Evolutionary conservation across 2,797 vertebrate genomes (phyloP).

Genomic region (Dermochelys coriacea): DNA sequence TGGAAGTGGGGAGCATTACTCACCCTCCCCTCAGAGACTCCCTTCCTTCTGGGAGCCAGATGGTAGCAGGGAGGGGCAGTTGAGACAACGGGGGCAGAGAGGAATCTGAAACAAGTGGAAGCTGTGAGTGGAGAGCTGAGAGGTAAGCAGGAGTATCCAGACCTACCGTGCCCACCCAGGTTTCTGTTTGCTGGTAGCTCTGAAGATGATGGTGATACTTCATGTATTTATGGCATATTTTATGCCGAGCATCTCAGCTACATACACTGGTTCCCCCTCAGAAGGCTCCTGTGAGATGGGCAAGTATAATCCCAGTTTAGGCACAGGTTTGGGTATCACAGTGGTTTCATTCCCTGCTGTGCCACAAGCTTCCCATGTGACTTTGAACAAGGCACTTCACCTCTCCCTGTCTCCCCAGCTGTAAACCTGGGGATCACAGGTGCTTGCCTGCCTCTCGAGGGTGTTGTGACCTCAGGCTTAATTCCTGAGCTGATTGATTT

Average conservation of each 20-base stretch:
- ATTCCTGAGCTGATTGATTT: background rate
- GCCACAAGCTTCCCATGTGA: background rate
- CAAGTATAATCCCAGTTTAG: background rate
- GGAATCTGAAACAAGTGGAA: background rate
- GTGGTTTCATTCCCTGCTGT: background rate
- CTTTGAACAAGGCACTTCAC: background rate
- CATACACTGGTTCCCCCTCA: background rate
- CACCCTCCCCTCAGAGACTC: background rate
- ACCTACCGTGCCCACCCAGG: accelerated
- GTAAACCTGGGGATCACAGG: background rate
- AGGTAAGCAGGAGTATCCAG: background rate
- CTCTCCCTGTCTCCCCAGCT: background rate
- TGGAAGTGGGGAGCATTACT: background rate
- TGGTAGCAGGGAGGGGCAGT: background rate
- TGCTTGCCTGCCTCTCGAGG: background rate
- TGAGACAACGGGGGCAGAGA: background rate
- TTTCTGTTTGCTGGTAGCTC: background rate
- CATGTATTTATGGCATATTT: background rate
- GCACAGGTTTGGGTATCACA: background rate
- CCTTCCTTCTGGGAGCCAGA: accelerated
- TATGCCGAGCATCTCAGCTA: background rate
- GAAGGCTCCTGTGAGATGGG: background rate
- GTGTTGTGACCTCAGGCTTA: background rate
- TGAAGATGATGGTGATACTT: background rate
- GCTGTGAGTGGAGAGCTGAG: background rate